Conservation (phyloP, 2,888 invertebrate species). For the Oasisia sp. region DNA sequence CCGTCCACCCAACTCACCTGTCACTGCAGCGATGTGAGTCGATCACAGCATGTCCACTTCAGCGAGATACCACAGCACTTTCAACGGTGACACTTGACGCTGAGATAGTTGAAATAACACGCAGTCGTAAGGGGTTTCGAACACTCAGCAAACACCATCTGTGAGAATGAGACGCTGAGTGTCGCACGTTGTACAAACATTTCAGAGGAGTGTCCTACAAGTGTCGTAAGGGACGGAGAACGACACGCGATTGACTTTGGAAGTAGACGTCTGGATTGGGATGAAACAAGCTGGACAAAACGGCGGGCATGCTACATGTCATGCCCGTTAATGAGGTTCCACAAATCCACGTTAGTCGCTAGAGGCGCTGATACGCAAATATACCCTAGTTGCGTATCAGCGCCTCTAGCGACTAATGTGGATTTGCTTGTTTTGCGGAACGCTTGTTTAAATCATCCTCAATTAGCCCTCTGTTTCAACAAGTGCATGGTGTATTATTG, state of each 20-base stretch:
- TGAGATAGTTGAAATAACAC: neutral
- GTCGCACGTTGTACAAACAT: neutral
- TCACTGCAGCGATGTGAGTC: neutral
- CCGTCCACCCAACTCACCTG: neutral
- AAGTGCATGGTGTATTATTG: too few species aligned
- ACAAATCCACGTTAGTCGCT: too few species aligned
- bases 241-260: neutral
- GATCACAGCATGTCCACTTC: neutral
- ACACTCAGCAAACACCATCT: neutral
- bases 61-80: neutral
- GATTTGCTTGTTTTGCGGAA: too few species aligned
- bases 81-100: neutral
- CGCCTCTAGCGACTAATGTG: too few species aligned
- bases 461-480: too few species aligned
- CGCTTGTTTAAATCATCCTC: too few species aligned
- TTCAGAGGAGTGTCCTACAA: neutral
- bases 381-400: too few species aligned
- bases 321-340: too few species aligned
- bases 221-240: neutral
- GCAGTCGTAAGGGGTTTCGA: neutral
- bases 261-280: too few species aligned
- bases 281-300: too few species aligned
- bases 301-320: too few species aligned
- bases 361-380: too few species aligned
- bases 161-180: neutral